Base-by-base conservation (phyloP, 1,140 invertebrate species). In the Cyphomyrmex costatus region DNA sequence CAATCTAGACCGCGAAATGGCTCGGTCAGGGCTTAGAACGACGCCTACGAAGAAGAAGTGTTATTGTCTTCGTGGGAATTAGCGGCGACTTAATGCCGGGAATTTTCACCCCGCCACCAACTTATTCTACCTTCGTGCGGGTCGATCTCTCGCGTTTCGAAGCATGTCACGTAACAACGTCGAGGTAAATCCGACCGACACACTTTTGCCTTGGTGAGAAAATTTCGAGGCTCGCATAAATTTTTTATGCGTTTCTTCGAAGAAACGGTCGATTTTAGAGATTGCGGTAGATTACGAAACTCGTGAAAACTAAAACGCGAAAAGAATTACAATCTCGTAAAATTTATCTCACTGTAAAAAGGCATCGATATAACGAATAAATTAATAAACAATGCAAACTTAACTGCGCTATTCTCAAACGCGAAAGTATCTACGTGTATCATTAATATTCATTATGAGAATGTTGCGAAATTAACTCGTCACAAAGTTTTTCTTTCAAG, bases 31-130 rank as follows among this genome's bases (percentile, higher is more conserved):
- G 77, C 68, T 73, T 74, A 42, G 46, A n/a, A 12, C n/a, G 7
- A 19, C n/a, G 63, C 56, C 70, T 53, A 27, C 36, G 63, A 27
- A 51, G 58, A 73, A 78, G 49, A 46, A 78, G 56, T 51, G 65
- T 77, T 84, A 77, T 84, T 74, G 86, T 71, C 30, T 76, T 56
- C 33, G 27, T 21, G 86, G 65, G 86, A 85, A 89, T 88, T 85
- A 79, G 58, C 51, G 66, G 21, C 27, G 71, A 53, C 73, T 88
- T 83, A 83, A 83, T 83, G 30, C 68, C 30, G 49, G 24, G n/a
- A 84, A 77, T 84, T 88, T 83, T 86, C 63, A 21, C 51, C 78
- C 27, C 30, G 66, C 21, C 27, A 68, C 30, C 46, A 42, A 68
- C 71, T 74, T 58, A 70, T 82, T 74, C 66, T 68, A 24, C 19